Base-by-base conservation (phyloP, 2,113 vertebrate genomes). In the Dermatemys mawii region DNA sequence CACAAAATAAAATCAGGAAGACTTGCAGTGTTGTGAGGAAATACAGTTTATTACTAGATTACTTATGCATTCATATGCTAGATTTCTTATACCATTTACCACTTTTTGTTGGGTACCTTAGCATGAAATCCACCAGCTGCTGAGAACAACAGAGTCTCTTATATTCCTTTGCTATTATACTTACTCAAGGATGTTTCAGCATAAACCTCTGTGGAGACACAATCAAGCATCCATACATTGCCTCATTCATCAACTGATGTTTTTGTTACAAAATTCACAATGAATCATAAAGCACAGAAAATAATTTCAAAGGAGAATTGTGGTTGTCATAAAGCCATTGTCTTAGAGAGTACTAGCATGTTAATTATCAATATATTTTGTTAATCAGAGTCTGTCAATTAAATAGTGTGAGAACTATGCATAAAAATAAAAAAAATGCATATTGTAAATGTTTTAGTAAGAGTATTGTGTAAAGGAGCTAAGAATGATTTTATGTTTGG, bases 331-430 rank as follows among this genome's bases (percentile, higher is more conserved):
- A 67, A 67, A 17, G 16, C 63, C 17, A 35, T n/a, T 67, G 8
- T 67, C 8, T 67, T 67, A 67, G 35, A 32, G 26, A n/a, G 83
- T 82, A 78, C 92, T 95, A 90, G 41, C 21, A 48, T 87, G 22
- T 76, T 21, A 93, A 13, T 89, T 70, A 88, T 80, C 79, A 83
- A 93, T 90, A 10, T 29, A 90, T 89, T 78, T 63, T 91, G 50
- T 55, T 94, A 88, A 35, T 22, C 81, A 8, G 78, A 70, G 19
- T 67, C n/a, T 70, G 78, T 29, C 82, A 91, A 67, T 50, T 94
- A 73, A 90, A 73, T 89, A 91, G 54, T 84, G 10, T 89, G 46
- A 50, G 79, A 91, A 44, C 7, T 91, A 38, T 86, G 91, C 82
- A 26, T 29, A 91, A 88, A 63, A 83, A 78, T 41, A 90, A 78